Base-by-base conservation (phyloP, 2,888 invertebrate species). In the Crocallis elinguaria region DNA sequence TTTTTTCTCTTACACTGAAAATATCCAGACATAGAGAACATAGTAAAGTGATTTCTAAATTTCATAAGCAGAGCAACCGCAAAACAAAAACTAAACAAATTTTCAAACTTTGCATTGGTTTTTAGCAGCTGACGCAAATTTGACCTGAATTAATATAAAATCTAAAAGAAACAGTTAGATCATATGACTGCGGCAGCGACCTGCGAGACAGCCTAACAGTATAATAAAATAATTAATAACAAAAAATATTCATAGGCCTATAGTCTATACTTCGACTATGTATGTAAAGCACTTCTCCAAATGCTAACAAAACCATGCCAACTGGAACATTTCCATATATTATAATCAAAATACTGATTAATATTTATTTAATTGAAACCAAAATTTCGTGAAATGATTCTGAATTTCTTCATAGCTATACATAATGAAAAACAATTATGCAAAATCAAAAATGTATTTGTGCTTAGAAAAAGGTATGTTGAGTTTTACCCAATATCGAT, bases 301-400 rank as follows among this genome's bases (percentile, higher is more conserved):
- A 48, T 14, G 8, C 11, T 17, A 11, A 16, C 39, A 25, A 35
- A 45, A 23, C 29, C n/a, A n/a, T 29, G 30, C 29, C 44, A 39
- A 21, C 25, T 11, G 21, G 12, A 35, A 43, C n/a, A 35, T 54
- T 49, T 35, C 39, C 44, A 49, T 41, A 6, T 33, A 33, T 19
- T n/a, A n/a, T n/a, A n/a, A n/a, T n/a, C n/a, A n/a, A 43, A 46
- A 6, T 32, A 36, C 30, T 14, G 16, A 57, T 57, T 50, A 62
- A 58, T 56, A 61, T 63, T 60, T 50, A 58, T 58, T 19, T 56
- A 52, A 53, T 57, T 52, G 32, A 55, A 50, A 49, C 30, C 44
- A 54, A 60, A 51, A 55, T 52, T 62, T 60, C 48, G 55, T 60
- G 55, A 62, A 61, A 62, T 58, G 36, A 23, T 51, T 49, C 16